phyloP scores from a whole-genome alignment of 2,113 vertebrate species.

The Ctenomys sociabilis region DNA sequence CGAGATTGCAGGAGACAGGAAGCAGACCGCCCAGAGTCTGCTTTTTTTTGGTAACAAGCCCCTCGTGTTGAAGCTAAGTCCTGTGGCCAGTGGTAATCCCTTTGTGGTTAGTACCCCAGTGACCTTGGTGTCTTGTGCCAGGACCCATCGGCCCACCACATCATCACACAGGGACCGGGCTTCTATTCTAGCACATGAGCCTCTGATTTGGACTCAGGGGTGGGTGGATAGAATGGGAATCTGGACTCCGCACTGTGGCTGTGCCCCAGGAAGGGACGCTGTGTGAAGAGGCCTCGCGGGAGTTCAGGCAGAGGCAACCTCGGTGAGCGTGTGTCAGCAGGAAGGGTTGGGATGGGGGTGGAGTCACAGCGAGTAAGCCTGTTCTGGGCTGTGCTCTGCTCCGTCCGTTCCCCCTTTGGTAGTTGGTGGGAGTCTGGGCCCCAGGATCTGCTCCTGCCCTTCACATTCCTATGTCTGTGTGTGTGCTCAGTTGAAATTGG shows the following conservation, averaged over 20 bases:
- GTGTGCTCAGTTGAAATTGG: neutral
- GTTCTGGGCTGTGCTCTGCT: accelerated
- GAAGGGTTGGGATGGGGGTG: neutral
- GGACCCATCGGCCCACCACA: neutral
- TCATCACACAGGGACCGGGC: neutral
- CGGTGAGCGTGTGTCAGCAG: neutral
- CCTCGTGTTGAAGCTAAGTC: neutral
- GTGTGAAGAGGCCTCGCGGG: neutral
- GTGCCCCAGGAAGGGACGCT: neutral
- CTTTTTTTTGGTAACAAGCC: neutral
- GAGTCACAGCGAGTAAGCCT: accelerated
- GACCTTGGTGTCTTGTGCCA: neutral
- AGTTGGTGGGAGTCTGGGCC: neutral
- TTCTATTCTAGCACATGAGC: neutral
- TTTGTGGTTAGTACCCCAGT: neutral
- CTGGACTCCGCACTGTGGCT: neutral
- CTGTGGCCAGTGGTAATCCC: neutral
- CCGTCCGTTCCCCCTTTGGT: too few relatives aligned
- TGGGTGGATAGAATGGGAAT: neutral
- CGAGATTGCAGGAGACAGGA: neutral
- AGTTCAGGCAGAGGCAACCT: neutral
- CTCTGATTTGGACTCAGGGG: neutral
- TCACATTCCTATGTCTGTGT: neutral
- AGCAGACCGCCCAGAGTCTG: neutral
- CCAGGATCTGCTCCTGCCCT: neutral